Conservation (phyloP, 2,888 invertebrate species). For the Epiblema foenella region DNA sequence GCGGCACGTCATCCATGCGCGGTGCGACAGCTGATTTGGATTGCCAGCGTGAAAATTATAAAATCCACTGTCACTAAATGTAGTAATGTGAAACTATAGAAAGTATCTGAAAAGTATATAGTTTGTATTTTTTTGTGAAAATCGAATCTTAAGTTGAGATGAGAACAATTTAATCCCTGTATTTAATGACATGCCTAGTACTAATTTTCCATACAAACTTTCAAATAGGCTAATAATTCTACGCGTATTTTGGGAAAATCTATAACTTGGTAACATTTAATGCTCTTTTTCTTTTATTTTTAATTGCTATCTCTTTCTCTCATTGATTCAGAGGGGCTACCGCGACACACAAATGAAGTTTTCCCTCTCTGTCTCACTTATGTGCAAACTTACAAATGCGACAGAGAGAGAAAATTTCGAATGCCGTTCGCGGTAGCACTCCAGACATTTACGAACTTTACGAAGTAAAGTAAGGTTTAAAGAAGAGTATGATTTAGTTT, state of each 20-base stretch:
- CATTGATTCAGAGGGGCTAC: slow-evolving; percentile 2
- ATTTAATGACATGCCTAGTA: background rate
- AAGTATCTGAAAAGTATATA: background rate
- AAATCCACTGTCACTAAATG: background rate
- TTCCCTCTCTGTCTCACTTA: no score
- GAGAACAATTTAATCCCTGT: background rate
- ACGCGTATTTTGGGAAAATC: background rate
- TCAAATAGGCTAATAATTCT: background rate
- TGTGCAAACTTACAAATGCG: no score
- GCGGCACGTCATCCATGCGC: slow-evolving; percentile 64
- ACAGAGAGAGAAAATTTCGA: no score
- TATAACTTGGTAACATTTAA: slow-evolving; percentile 27
- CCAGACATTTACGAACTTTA: no score
- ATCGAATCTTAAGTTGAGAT: background rate
- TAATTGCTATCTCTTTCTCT: slow-evolving; percentile 12
- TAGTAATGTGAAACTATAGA: background rate
- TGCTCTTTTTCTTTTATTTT: background rate
- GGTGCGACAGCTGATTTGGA: slow-evolving; percentile 58
- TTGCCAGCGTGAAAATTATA: slow-evolving; percentile 50
- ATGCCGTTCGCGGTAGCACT: no score
- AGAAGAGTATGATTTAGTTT: background rate
- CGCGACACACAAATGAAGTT: no score
- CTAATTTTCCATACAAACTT: background rate
- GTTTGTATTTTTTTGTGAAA: background rate
- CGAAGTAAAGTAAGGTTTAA: background rate